Conservation (phyloP, 2,888 invertebrate species). For the Frankliniella intonsa region DNA sequence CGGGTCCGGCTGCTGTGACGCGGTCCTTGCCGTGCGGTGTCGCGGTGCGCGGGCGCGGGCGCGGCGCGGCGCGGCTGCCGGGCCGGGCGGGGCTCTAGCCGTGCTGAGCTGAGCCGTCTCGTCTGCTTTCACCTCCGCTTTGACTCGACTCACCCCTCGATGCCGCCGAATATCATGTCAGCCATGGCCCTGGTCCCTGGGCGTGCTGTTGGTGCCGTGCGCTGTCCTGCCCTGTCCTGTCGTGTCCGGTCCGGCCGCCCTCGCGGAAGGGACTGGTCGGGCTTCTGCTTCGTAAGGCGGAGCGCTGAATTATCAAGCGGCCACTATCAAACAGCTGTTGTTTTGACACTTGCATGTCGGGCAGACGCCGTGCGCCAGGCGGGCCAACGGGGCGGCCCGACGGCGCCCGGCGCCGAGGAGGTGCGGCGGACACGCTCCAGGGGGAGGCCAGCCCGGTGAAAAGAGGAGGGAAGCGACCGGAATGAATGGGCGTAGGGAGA, state of each 20-base stretch:
- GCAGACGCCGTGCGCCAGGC: background rate
- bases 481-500: too few species aligned
- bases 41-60: too few species aligned
- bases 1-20: background rate
- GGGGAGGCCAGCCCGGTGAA: too few species aligned
- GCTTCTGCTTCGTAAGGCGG: background rate
- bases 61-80: background rate
- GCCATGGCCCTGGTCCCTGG: constrained; percentile 31
- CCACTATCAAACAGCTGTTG: constrained; percentile 26
- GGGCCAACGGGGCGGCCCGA: background rate
- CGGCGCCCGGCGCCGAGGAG: too few species aligned
- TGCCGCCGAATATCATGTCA: constrained; percentile 40
- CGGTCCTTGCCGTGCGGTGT: too few species aligned
- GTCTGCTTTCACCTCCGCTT: constrained; percentile 1
- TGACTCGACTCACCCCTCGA: constrained; percentile 41
- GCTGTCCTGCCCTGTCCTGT: background rate
- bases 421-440: background rate
- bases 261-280: background rate
- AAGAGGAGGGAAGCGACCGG: too few species aligned
- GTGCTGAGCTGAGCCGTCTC: background rate
- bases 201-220: background rate
- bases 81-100: background rate
- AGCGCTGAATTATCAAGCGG: constrained; percentile 21
- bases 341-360: constrained; percentile 10
- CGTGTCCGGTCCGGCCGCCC: background rate